phyloP scores from a whole-genome alignment of 2,797 vertebrate genomes.

The Naso thynnoides region DNA sequence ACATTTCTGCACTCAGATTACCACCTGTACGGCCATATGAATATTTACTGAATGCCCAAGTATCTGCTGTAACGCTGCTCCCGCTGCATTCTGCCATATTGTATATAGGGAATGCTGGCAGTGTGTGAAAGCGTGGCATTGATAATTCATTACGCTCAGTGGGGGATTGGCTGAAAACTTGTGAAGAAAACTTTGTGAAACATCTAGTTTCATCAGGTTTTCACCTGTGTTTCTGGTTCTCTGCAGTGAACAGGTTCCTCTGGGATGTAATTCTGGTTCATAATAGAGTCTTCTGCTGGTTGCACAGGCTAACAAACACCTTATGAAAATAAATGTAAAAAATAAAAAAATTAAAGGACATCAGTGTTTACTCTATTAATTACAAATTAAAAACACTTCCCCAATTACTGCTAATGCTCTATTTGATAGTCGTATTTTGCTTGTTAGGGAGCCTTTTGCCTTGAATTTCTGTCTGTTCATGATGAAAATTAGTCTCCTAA shows the following conservation, averaged over 20 bases:
- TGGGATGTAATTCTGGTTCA: conserved; percentile 25
- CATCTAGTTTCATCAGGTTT: conserved; percentile 45
- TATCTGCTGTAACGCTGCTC: conserved; percentile 35
- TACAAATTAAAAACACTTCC: neutral
- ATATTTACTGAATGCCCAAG: conserved; percentile 62
- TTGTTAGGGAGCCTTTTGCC: neutral
- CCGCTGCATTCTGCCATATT: conserved; percentile 40
- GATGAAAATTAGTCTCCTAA: neutral
- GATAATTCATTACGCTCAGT: conserved; percentile 73
- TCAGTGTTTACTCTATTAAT: neutral
- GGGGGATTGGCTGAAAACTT: conserved; percentile 55
- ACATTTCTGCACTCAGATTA: conserved; percentile 68
- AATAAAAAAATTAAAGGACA: no score
- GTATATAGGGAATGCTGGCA: conserved; percentile 43
- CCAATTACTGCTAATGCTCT: neutral
- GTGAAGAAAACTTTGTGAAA: conserved; percentile 69
- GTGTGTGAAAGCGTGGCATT: conserved; percentile 61
- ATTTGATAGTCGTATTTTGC: neutral
- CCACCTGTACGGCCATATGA: conserved; percentile 72
- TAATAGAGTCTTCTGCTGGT: neutral
- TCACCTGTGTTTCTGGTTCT: conserved; percentile 25
- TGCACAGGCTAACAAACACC: conserved; percentile 3
- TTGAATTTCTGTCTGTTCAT: neutral
- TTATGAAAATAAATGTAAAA: no score
- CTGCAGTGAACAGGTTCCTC: conserved; percentile 21